phyloP scores from a whole-genome alignment of 1,140 invertebrate species.

The Ooceraea biroi region DNA sequence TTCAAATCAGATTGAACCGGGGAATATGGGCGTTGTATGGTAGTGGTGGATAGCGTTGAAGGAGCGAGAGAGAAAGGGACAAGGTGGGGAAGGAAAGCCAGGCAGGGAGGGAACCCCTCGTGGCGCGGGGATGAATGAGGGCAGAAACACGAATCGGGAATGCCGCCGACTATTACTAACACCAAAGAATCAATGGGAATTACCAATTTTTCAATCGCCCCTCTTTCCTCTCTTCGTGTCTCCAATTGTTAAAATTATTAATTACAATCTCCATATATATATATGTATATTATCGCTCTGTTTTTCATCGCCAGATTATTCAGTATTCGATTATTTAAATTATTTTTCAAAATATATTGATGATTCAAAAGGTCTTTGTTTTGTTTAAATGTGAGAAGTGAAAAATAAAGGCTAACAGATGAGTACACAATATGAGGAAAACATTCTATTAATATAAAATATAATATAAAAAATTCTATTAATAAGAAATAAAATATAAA shows the following conservation, averaged over 20 bases:
- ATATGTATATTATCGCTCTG: too few relatives aligned
- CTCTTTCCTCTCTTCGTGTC: too few relatives aligned
- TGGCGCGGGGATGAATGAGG: constrained; percentile 14
- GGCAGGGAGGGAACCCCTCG: neutral
- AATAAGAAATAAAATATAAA: too few relatives aligned
- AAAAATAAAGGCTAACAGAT: too few relatives aligned
- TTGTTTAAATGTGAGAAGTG: too few relatives aligned
- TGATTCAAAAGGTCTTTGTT: too few relatives aligned
- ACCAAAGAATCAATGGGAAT: constrained; percentile 1
- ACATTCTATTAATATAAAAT: too few relatives aligned
- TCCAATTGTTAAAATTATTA: neutral
- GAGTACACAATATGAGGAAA: too few relatives aligned
- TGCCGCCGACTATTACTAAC: neutral
- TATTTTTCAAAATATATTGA: too few relatives aligned
- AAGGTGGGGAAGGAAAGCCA: constrained; percentile 11
- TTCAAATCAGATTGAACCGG: constrained; percentile 68
- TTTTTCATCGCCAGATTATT: too few relatives aligned
- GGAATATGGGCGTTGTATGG: constrained; percentile 43
- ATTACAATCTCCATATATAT: neutral
- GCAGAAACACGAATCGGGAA: constrained; percentile 17
- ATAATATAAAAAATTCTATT: too few relatives aligned
- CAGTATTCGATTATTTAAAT: too few relatives aligned
- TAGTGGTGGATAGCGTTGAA: constrained; percentile 23
- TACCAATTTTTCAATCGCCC: constrained; percentile 14
- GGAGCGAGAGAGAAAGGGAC: constrained; percentile 20